Evolutionary conservation across 2,113 vertebrate genomes (phyloP).

Genomic region (Callipepla squamata): DNA sequence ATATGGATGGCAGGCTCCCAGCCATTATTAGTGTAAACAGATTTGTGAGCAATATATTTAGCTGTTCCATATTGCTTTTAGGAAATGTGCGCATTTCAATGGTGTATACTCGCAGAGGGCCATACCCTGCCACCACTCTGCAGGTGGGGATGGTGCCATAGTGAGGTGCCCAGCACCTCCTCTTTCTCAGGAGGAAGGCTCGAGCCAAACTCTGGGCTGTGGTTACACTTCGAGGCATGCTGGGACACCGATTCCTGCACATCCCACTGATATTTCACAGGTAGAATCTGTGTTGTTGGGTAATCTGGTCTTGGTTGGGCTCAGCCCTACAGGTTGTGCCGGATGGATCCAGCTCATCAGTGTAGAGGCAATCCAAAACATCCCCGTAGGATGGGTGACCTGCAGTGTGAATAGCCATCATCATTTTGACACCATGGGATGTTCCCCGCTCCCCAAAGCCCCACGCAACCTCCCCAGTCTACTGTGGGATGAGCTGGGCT

Average conservation of each 20-base stretch:
- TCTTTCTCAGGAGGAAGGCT: background rate
- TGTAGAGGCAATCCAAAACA: rapidly evolving
- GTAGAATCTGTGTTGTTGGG: rapidly evolving
- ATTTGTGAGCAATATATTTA: slow-evolving; percentile 76
- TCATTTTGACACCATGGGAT: rapidly evolving
- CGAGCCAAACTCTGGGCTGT: rapidly evolving
- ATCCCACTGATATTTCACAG: rapidly evolving
- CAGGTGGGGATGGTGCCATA: slow-evolving; percentile 29
- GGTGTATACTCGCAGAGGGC: slow-evolving; percentile 62
- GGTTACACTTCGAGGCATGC: rapidly evolving
- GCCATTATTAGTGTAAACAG: slow-evolving; percentile 76
- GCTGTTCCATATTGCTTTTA: slow-evolving; percentile 74
- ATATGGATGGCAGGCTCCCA: slow-evolving; percentile 77
- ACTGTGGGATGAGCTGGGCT: background rate
- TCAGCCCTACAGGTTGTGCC: rapidly evolving
- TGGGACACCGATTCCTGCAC: rapidly evolving
- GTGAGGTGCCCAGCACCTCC: background rate
- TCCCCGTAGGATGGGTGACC: background rate
- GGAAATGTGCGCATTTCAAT: slow-evolving; percentile 73
- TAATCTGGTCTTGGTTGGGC: rapidly evolving
- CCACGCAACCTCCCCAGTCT: rapidly evolving
- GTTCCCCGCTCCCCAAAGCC: background rate
- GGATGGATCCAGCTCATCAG: rapidly evolving
- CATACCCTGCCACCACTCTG: slow-evolving; percentile 67
- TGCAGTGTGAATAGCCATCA: rapidly evolving